Evolutionary conservation across 2,888 invertebrate species (phyloP), one percentile per base, ranked within the genome.

Genomic region (Rhaphigaster nebulosa): DNA sequence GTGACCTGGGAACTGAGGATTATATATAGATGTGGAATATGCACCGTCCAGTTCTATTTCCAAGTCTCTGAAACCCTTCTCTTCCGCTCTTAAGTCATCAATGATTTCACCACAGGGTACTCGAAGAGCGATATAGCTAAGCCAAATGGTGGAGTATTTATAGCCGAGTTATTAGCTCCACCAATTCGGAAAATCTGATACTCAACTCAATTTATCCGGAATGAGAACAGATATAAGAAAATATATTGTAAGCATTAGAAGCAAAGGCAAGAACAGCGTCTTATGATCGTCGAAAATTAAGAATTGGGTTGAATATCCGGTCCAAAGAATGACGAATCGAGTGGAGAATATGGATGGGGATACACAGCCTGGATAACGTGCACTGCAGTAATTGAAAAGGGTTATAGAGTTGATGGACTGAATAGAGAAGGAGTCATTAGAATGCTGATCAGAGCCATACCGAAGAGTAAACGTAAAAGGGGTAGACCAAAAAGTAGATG

Each of bases 41-140:
- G 84, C 84, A 84, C 45, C 84, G 84, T n/a, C 45, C 84, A 45
- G 84, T 84, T 84, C 84, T 84, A 84, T 84, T 84, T 84, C 84
- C 84, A n/a, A 45, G 45, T n/a, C 84, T 84, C 84, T 84, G 13
- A 84, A 84, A 45, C 45, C 45, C n/a, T n/a, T 45, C 45, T 38
- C 0, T 8, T 20, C 38, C 8, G 1, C 45, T 26, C n/a, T 84
- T 50, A n/a, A 50, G 84, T n/a, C 45, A 84, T 80, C 80, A 41
- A 41, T 80, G 80, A 80, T 84, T 84, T 84, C 84, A 84, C n/a
- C 84, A 76, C 38, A 20, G 38, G 20, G 70, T 23, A 38, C 38
- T 76, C 70, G 70, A 76, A 34, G 38, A 76, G 38, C 34, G 8
- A 38, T 8, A 6, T 34, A 1, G 34, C 38, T 23, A 1, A 38